A percentile compares a stretch with the other conserved stretches of the same genome.
These are phyloP conservation scores for Tipula lateralis DNA, from an alignment of 2,888 invertebrate species.

Conservation along the genomic window DNA sequence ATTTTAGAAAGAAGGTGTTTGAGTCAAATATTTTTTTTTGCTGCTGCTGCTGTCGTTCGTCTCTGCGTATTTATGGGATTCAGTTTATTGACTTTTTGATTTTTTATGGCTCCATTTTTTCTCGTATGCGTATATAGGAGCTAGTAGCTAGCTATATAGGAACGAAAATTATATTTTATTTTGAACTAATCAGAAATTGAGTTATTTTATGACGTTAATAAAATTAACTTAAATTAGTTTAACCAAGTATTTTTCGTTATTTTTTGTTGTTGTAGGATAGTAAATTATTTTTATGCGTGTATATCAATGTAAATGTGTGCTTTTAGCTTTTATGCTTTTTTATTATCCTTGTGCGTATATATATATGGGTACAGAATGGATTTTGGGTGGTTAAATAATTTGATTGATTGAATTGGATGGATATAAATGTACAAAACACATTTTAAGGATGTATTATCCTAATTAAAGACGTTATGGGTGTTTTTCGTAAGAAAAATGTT, in stretches of 20 bases:
- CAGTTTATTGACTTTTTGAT: constrained; percentile 24
- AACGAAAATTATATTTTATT: constrained; percentile 11
- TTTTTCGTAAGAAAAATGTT: background rate
- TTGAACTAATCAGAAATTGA: constrained; percentile 24
- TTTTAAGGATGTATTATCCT: background rate
- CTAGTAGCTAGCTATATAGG: no score
- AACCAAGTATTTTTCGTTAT: background rate
- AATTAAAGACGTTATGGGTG: background rate
- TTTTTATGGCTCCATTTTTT: constrained; percentile 4
- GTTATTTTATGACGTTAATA: constrained; percentile 24
- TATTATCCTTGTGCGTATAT: background rate
- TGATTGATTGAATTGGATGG: background rate
- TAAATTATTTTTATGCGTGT: constrained; percentile 2
- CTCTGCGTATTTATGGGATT: background rate
- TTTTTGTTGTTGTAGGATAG: background rate
- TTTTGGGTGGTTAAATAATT: background rate
- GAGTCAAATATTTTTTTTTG: background rate
- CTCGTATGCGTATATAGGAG: background rate
- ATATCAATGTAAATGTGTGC: background rate
- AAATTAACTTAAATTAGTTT: constrained; percentile 24
- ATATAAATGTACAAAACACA: background rate
- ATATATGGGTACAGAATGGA: background rate
- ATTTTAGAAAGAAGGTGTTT: background rate
- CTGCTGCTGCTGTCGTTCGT: background rate
- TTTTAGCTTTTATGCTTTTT: background rate